Evolutionary conservation across 1,140 invertebrate species (phyloP).

Genomic region (Meteorus sp.): DNA sequence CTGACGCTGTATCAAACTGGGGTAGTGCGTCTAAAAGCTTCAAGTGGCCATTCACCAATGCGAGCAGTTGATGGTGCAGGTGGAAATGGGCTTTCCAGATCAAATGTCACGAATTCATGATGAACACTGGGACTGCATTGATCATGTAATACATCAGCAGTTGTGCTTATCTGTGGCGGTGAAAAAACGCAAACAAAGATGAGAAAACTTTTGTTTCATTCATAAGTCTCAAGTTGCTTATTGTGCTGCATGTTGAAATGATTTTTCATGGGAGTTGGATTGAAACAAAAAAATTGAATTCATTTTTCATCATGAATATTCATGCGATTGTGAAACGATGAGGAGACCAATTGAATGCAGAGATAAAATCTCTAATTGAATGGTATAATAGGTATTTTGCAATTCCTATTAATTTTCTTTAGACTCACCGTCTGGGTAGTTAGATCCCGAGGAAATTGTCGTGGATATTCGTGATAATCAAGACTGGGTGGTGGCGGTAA

Average conservation of each 20-base stretch:
- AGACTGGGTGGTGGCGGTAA: conserved; percentile 47
- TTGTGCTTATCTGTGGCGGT: conserved; percentile 57
- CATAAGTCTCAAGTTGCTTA: conserved; percentile 1
- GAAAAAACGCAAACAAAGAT: conserved; percentile 20
- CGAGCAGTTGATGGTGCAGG: conserved; percentile 44
- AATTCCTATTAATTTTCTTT: conserved; percentile 12
- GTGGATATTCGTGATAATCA: conserved; percentile 50
- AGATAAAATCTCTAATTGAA: conserved; percentile 2
- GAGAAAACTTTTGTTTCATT: background rate
- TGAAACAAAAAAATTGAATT: no score
- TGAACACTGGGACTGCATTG: conserved; percentile 52
- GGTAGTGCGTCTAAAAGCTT: conserved; percentile 58
- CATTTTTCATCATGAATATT: conserved; percentile 1
- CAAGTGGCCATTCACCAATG: conserved; percentile 49
- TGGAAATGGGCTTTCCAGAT: conserved; percentile 53
- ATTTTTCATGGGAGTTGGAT: no score
- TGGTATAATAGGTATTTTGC: background rate
- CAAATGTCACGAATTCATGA: conserved; percentile 57
- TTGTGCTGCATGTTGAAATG: no score
- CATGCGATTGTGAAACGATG: background rate
- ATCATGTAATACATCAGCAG: conserved; percentile 58
- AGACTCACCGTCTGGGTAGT: conserved; percentile 60
- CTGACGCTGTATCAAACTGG: conserved; percentile 60
- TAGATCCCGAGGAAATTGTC: conserved; percentile 55
- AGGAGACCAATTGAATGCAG: background rate